These are phyloP conservation scores for Pristionchus japonicus DNA, from an alignment of 2,888 invertebrate species.

Conservation along the genomic window DNA sequence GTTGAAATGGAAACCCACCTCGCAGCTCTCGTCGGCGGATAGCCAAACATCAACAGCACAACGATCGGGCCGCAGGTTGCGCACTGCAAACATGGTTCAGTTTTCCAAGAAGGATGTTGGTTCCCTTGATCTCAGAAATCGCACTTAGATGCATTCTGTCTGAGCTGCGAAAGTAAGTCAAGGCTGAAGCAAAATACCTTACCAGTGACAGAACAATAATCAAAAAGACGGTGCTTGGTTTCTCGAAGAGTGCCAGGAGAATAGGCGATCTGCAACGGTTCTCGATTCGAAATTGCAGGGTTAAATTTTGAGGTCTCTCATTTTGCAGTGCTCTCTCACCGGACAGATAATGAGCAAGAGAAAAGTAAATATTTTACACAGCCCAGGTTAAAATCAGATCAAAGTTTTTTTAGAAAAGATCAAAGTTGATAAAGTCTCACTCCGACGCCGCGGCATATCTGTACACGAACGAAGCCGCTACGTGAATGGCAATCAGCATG, in stretches of 20 bases:
- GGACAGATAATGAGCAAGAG: too few species aligned
- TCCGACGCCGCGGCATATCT: background rate
- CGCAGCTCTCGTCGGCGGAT: background rate
- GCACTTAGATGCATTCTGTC: too few species aligned
- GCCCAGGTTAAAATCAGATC: background rate
- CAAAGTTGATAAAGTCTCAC: background rate
- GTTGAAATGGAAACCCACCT: background rate
- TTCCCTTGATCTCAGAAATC: too few species aligned
- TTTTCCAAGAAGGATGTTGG: too few species aligned
- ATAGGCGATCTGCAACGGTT: background rate
- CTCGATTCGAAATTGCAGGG: too few species aligned
- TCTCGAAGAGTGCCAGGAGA: background rate
- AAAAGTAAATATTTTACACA: background rate
- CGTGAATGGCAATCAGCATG: background rate
- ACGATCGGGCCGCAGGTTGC: background rate
- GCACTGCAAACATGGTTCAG: too few species aligned
- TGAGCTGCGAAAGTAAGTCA: too few species aligned
- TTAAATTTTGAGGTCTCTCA: background rate
- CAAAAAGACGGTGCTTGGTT: background rate
- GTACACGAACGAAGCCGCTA: background rate
- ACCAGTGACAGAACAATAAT: background rate
- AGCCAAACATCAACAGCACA: background rate
- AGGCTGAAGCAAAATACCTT: background rate
- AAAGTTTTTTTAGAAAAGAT: background rate
- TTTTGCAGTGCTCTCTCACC: too few species aligned